These are phyloP conservation scores for Parnassius mnemosyne DNA, from an alignment of 2,888 invertebrate species.

Conservation along the genomic window DNA sequence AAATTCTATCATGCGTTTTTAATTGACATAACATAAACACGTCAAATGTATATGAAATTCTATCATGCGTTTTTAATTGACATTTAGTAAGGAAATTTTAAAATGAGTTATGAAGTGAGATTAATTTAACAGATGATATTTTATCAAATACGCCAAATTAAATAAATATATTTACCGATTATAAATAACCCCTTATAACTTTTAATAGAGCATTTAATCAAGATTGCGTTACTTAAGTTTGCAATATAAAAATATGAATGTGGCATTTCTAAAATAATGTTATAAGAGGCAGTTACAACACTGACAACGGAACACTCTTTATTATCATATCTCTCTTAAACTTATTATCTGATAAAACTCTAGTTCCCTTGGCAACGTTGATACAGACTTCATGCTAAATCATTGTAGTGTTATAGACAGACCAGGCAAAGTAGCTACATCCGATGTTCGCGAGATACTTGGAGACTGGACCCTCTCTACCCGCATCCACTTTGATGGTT, in stretches of 20 bases:
- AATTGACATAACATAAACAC: background rate
- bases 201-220: background rate
- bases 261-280: constrained; percentile 14
- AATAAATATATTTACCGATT: background rate
- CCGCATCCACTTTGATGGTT: constrained; percentile 69
- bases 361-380: constrained; percentile 52
- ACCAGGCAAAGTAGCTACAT: constrained; percentile 57
- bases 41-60: background rate
- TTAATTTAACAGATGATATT: too few relatives aligned
- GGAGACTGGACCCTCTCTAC: constrained; percentile 70
- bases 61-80: too few relatives aligned
- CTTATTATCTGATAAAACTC: constrained; percentile 5
- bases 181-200: constrained; percentile 4
- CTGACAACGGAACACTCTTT: constrained; percentile 35
- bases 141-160: too few relatives aligned
- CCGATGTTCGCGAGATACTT: constrained; percentile 69
- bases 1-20: too few relatives aligned
- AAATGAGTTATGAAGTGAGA: too few relatives aligned
- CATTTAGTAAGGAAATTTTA: too few relatives aligned
- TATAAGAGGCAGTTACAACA: constrained; percentile 31
- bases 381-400: constrained; percentile 42
- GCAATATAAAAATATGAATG: too few relatives aligned
- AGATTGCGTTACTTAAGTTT: too few relatives aligned
- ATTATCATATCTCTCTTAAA: constrained; percentile 11
- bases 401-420: constrained; percentile 51